Conservation (phyloP, 2,113 vertebrate species). For the Cnemophilus loriae region DNA sequence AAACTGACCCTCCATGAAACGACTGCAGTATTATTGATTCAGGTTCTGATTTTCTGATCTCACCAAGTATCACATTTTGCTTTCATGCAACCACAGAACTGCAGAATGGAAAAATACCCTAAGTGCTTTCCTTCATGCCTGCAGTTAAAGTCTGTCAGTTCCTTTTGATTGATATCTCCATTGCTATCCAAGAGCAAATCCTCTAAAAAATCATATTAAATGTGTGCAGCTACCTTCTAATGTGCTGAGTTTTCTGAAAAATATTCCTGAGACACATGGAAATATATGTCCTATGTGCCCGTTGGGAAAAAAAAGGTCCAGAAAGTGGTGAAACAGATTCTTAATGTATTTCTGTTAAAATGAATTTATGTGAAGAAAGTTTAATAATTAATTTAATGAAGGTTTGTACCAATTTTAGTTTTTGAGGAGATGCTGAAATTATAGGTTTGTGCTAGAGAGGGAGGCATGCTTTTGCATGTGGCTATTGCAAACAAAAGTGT, state of each 20-base stretch:
- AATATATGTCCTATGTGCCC: background rate
- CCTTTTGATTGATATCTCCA: conserved; percentile 28
- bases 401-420: background rate
- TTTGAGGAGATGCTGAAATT: background rate
- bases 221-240: background rate
- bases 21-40: conserved; percentile 57
- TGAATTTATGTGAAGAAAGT: background rate
- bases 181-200: background rate
- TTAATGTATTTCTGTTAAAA: background rate
- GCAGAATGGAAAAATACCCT: conserved; percentile 33
- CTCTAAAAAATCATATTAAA: background rate
- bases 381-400: background rate
- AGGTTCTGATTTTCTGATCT: conserved; percentile 61
- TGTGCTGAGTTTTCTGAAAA: background rate
- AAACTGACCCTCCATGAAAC: background rate
- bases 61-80: conserved; percentile 62
- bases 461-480: background rate
- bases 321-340: background rate
- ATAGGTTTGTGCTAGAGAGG: background rate
- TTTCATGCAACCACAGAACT: conserved; percentile 38
- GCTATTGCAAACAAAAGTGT: background rate
- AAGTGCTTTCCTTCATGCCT: conserved; percentile 36
- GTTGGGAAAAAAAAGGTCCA: background rate
- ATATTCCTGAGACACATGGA: background rate
- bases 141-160: background rate